These are phyloP conservation scores for Meandrusa payeni DNA, from an alignment of 2,888 invertebrate species.

Conservation along the genomic window DNA sequence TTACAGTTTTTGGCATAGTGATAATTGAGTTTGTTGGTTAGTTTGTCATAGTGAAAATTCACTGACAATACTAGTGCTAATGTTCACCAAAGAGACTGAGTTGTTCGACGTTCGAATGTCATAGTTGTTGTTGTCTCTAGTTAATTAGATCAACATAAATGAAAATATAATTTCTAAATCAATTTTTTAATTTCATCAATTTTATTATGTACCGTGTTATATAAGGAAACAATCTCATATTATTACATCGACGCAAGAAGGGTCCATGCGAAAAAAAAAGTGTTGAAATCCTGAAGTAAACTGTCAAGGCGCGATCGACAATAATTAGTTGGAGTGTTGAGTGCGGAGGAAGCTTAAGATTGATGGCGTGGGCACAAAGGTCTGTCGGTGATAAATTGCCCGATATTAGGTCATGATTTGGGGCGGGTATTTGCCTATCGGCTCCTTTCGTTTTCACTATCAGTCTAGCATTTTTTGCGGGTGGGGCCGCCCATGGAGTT, in stretches of 20 bases:
- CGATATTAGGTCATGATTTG: slow-evolving; percentile 77
- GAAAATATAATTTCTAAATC: too few species aligned
- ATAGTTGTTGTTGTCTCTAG: too few species aligned
- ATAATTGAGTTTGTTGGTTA: too few species aligned
- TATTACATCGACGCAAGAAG: slow-evolving; percentile 27
- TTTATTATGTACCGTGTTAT: not conserved
- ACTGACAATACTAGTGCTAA: too few species aligned
- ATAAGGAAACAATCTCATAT: slow-evolving; percentile 9
- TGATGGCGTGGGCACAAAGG: slow-evolving; percentile 72
- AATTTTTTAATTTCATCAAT: too few species aligned
- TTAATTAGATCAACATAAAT: too few species aligned
- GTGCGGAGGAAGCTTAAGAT: slow-evolving; percentile 70
- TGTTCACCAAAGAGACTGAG: too few species aligned
- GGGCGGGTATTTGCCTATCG: slow-evolving; percentile 73
- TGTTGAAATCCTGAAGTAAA: slow-evolving; percentile 56
- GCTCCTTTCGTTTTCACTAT: slow-evolving; percentile 32
- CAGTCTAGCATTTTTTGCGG: slow-evolving; percentile 46
- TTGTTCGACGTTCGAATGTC: too few species aligned
- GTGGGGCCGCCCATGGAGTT: slow-evolving; percentile 38
- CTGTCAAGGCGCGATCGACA: slow-evolving; percentile 67
- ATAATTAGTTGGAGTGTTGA: slow-evolving; percentile 76
- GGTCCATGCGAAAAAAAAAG: slow-evolving; percentile 47
- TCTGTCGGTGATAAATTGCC: slow-evolving; percentile 77
- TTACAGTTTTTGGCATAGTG: too few species aligned
- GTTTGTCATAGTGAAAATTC: too few species aligned